A percentile compares a stretch with the other conserved stretches of the same genome.
These are phyloP conservation scores for Drosophila kokeensis DNA, from an alignment of 2,888 invertebrate genomes.

Conservation along the genomic window DNA sequence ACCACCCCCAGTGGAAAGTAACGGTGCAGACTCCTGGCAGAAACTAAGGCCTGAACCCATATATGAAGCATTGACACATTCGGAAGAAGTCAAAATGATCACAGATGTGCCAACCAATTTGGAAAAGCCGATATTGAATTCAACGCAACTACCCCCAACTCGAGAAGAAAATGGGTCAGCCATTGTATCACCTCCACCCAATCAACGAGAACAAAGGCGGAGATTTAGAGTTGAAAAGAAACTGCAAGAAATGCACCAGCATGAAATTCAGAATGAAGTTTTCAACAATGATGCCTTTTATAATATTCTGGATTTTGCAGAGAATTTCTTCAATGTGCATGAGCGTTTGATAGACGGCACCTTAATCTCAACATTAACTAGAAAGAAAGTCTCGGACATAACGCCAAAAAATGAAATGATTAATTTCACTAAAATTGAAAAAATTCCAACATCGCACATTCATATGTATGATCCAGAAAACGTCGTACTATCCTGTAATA, in stretches of 20 bases:
- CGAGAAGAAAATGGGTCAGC: slow-evolving; percentile 15
- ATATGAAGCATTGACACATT: slow-evolving; percentile 92
- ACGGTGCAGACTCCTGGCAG: not conserved
- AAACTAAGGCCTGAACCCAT: slow-evolving; percentile 89
- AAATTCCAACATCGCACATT: slow-evolving; percentile 96
- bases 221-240: slow-evolving; percentile 94
- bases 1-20: slow-evolving; percentile 86
- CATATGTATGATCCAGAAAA: slow-evolving; percentile 98
- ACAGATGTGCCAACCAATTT: slow-evolving; percentile 1
- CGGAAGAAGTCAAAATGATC: slow-evolving; percentile 3
- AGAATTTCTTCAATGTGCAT: slow-evolving; percentile 95
- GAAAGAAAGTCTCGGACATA: slow-evolving; percentile 91
- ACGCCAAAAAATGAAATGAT: slow-evolving; percentile 97
- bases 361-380: slow-evolving; percentile 93
- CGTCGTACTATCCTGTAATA: slow-evolving; percentile 93
- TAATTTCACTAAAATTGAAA: slow-evolving; percentile 93
- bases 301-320: slow-evolving; percentile 97
- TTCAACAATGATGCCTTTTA: slow-evolving; percentile 88
- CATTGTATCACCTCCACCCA: slow-evolving; percentile 1
- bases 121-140: not conserved
- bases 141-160: not conserved
- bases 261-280: slow-evolving; percentile 83
- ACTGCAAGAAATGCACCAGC: slow-evolving; percentile 91
- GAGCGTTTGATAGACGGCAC: slow-evolving; percentile 94
- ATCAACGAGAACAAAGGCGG: slow-evolving; percentile 91